Evolutionary conservation across 2,113 vertebrate species (phyloP).

Genomic region (Ceratotherium simum): DNA sequence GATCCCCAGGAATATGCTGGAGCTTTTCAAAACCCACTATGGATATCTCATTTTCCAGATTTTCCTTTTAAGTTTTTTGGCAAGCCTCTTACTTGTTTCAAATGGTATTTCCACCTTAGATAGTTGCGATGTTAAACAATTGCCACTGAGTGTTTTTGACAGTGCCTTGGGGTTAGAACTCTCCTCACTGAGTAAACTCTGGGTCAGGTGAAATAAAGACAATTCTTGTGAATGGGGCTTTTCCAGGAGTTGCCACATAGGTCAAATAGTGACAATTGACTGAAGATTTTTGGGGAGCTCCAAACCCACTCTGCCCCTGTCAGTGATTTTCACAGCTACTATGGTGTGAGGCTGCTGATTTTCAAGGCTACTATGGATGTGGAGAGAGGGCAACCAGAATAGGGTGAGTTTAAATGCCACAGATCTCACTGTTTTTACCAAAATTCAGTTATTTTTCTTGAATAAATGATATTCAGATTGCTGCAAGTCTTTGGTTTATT

Average conservation of each 20-base stretch:
- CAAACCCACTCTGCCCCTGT: neutral
- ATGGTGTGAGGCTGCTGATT: neutral
- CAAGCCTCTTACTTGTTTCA: neutral
- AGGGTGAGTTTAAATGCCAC: neutral
- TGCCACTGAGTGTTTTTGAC: slow-evolving; percentile 5
- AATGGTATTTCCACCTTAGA: neutral
- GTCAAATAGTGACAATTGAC: neutral
- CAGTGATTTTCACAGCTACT: neutral
- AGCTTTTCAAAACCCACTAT: neutral
- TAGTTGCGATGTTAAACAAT: neutral
- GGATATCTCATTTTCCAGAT: neutral
- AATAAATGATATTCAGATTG: neutral
- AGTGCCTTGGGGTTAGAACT: neutral
- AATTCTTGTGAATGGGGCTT: neutral
- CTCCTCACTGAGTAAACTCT: neutral
- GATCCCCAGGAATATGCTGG: neutral
- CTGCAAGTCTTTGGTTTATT: slow-evolving; percentile 7
- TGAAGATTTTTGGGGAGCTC: neutral
- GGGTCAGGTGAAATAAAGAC: slow-evolving; percentile 6
- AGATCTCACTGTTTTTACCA: neutral
- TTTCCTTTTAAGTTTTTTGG: neutral
- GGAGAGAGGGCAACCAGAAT: neutral
- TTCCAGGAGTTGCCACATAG: neutral
- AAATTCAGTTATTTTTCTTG: neutral
- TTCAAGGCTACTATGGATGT: neutral